Percentiles rank a stretch among this genome's conserved stretches.
Conservation (phyloP, 2,113 vertebrate species). For the Erpornis zantholeuca region DNA sequence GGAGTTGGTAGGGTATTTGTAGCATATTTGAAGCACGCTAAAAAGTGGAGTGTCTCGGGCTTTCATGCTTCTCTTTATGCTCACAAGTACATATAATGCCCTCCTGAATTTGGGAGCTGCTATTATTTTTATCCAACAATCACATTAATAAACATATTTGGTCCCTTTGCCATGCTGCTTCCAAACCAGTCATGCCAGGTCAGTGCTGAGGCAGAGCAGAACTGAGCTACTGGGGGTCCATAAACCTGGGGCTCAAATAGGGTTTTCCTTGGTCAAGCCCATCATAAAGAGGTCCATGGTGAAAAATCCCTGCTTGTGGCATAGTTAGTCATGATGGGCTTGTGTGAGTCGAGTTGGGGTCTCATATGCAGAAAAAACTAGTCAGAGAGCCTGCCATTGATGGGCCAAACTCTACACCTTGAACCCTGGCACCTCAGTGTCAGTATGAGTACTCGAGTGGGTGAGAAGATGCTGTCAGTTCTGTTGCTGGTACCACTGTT, state of each 20-base stretch:
- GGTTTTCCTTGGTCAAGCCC: neutral
- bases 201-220: neutral
- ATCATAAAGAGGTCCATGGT: neutral
- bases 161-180: neutral
- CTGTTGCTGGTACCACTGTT: neutral
- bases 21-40: neutral
- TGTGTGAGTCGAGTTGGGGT: accelerated
- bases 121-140: neutral
- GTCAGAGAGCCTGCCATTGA: neutral
- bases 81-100: neutral
- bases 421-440: neutral
- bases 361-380: neutral
- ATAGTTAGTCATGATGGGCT: neutral
- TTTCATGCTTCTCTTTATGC: neutral
- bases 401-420: neutral
- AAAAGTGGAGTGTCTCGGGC: accelerated
- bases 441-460: accelerated
- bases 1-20: neutral
- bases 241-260: neutral
- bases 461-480: neutral
- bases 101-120: neutral
- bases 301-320: neutral
- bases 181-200: neutral
- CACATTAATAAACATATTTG: neutral
- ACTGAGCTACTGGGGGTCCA: neutral